Conservation (phyloP, 1,140 invertebrate genomes). For the Drosophila lini region DNA sequence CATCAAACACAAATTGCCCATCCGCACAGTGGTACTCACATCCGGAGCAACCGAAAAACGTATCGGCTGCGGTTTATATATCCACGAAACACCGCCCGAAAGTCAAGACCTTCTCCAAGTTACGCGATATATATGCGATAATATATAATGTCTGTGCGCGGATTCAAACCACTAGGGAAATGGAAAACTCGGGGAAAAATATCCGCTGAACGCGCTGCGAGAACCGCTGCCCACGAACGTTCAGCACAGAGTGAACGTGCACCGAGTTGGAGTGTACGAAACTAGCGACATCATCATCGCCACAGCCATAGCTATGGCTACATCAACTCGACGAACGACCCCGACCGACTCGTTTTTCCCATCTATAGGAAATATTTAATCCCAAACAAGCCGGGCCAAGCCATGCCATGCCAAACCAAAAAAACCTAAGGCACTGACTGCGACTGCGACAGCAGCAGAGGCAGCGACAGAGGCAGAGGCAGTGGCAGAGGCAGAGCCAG, state of each 20-base stretch:
- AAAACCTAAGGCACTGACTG: constrained; percentile 59
- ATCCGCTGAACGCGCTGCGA: constrained; percentile 46
- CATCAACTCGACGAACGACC: constrained; percentile 56
- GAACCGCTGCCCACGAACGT: constrained; percentile 72
- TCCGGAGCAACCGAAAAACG: constrained; percentile 25
- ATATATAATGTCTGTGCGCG: neutral
- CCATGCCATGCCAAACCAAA: constrained; percentile 51
- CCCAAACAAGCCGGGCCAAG: constrained; percentile 79
- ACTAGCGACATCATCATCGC: constrained; percentile 68
- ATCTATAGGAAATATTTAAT: constrained; percentile 83
- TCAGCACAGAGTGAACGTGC: constrained; percentile 67
- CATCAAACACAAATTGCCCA: constrained; percentile 32
- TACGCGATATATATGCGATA: constrained; percentile 11
- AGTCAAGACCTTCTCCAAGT: constrained; percentile 3
- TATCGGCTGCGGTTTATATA: constrained; percentile 19
- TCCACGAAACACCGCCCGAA: constrained; percentile 15
- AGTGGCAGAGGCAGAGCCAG: constrained; percentile 24
- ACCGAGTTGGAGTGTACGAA: constrained; percentile 65
- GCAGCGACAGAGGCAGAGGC: constrained; percentile 22
- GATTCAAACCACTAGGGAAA: constrained; percentile 25
- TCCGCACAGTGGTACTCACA: constrained; percentile 68
- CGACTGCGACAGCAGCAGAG: constrained; percentile 30
- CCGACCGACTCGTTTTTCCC: constrained; percentile 80
- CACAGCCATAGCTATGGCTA: constrained; percentile 36
- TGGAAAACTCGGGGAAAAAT: constrained; percentile 3